These are phyloP conservation scores for Desmodus rotundus DNA, from an alignment of 2,113 vertebrate genomes.

Conservation along the genomic window DNA sequence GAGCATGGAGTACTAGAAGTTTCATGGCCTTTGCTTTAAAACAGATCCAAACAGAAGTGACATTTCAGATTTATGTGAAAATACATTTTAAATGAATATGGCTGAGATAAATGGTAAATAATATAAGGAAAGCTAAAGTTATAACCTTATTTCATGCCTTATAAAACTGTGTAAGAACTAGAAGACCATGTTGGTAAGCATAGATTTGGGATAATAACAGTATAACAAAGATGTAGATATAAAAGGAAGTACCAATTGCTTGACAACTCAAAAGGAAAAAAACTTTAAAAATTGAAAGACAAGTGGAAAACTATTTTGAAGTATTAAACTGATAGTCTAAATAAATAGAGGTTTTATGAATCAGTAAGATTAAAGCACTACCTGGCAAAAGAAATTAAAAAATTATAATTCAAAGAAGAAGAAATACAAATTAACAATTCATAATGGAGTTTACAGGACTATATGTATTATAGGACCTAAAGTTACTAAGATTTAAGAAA, in stretches of 20 bases:
- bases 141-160: background rate
- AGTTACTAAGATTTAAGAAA: slow-evolving; percentile 26
- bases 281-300: background rate
- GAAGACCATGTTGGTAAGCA: background rate
- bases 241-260: background rate
- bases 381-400: slow-evolving; percentile 40
- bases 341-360: background rate
- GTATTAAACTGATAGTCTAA: background rate
- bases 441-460: background rate
- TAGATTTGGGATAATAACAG: background rate
- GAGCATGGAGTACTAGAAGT: background rate
- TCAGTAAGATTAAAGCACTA: slow-evolving; percentile 36
- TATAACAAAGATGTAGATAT: background rate
- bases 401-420: background rate
- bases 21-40: background rate
- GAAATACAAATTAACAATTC: background rate
- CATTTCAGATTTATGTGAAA: background rate
- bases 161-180: background rate
- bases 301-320: slow-evolving; percentile 29
- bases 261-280: background rate
- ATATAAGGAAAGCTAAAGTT: background rate
- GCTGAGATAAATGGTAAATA: background rate
- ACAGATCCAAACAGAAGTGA: background rate
- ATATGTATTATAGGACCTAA: background rate
- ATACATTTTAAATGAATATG: background rate